Evolutionary conservation across 2,888 invertebrate genomes (phyloP).

Genomic region (Nipponacmea schrenckii): DNA sequence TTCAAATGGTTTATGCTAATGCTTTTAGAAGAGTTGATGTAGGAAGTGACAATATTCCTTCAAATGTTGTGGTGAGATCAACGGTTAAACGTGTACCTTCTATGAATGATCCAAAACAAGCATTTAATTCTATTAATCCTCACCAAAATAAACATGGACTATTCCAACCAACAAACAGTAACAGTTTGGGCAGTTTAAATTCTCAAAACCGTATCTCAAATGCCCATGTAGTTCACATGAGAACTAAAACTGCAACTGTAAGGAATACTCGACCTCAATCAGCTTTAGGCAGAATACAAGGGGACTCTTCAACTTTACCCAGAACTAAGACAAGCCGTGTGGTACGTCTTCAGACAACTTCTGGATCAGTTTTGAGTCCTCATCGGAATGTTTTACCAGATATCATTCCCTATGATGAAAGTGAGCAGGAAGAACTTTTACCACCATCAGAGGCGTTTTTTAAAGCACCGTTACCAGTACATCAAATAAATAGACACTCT

Average conservation of each 20-base stretch:
- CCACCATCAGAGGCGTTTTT: not conserved
- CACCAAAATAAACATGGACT: not conserved
- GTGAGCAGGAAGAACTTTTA: not conserved
- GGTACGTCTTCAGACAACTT: not conserved
- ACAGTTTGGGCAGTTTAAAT: constrained; percentile 1
- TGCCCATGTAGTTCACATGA: not conserved
- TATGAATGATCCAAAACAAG: not conserved
- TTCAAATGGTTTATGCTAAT: constrained; percentile 1
- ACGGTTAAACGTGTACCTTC: not conserved
- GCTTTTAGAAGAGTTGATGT: not conserved
- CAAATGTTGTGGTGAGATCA: not conserved
- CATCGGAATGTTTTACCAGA: not conserved
- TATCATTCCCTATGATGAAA: not conserved
- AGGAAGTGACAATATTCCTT: not conserved
- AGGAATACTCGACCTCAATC: not conserved
- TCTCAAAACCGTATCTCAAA: not conserved
- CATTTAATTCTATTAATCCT: not conserved
- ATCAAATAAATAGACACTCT: not conserved
- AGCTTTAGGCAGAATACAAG: not conserved
- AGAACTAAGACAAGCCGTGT: not conserved
- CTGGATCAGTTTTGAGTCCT: not conserved
- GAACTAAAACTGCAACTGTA: not conserved
- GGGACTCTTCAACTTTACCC: not conserved
- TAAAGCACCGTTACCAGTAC: not conserved
- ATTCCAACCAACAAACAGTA: not conserved